Evolutionary conservation across 1,140 invertebrate genomes (phyloP), one percentile per base, ranked within the genome.

Genomic region (Bombus huntii): DNA sequence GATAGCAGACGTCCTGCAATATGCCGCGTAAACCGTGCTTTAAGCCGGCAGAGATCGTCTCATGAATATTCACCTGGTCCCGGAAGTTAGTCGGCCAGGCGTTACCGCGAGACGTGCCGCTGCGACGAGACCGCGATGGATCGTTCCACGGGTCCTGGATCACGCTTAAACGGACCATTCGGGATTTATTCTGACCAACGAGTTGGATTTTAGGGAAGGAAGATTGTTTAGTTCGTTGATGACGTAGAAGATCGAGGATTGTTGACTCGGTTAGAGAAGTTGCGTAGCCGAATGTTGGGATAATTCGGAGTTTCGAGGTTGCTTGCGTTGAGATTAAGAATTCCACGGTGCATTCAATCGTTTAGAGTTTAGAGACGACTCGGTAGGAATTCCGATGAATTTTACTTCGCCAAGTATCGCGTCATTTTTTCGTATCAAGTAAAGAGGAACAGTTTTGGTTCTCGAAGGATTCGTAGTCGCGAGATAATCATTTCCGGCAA

Each of bases 41-140:
- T 89, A 92, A 90, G 89, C 88, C 83, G 83, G 47, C 86, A 59
- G 79, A 84, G 91, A 91, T 90, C 88, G 83, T 73, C 89, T 93
- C 89, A 92, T 92, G 92, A 93, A 93, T 93, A 93, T 93, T 93
- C 92, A 92, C 88, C 83, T 89, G 85, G 66, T 57, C 62, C 65
- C 79, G 74, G 31, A 83, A 89, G 78, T 83, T 88, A 83, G 83
- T 89, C 84, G 83, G 80, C 79, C 86, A 88, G 83, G 81, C 90
- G 86, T 87, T 87, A 87, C 86, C 75, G 77, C 85, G 87, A 88
- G 73, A 92, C 91, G 89, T 91, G 91, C 87, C 72, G 89, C 87
- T 88, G 84, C 84, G 74, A 44, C 59, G 71, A 76, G 74, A 76
- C 74, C 74, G 18, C 74, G 34, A 59, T 34, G 85, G 75, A 89